Base-by-base conservation (phyloP, 2,888 invertebrate species). In the Nesidiocoris tenuis region DNA sequence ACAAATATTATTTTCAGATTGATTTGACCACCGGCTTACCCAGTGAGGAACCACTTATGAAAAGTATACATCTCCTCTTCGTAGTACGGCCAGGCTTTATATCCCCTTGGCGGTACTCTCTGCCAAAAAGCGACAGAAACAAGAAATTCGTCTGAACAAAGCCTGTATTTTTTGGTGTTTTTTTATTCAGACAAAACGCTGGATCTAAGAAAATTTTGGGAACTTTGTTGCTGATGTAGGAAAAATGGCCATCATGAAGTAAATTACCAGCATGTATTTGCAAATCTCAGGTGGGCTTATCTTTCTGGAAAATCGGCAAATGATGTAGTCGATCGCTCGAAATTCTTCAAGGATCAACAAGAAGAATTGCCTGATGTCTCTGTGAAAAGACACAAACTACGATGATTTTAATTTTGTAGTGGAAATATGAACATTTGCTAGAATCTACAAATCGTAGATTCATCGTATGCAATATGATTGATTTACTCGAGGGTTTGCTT, bases 1-100 rank as follows among this genome's bases (percentile, higher is more conserved):
- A n/a, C n/a, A n/a, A n/a, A n/a, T n/a, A n/a, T n/a, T n/a, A n/a
- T n/a, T n/a, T n/a, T n/a, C n/a, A n/a, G n/a, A n/a, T n/a, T n/a
- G n/a, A n/a, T n/a, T n/a, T n/a, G n/a, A n/a, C n/a, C n/a, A n/a
- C n/a, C n/a, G n/a, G 21, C 72, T 39, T 18, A 72, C 72, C 72
- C 72, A 2, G 61, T 61, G 0, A 61, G 18, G 21, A 61, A 72
- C 72, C 72, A 72, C 19, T 56, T n/a, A 54, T 72, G 72, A 61
- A 55, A 39, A n/a, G 61, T 12, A 39, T 61, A 61, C 2, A 72
- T 39, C 12, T 72, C 72, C 16, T 61, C 72, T 9, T 72, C 72
- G 19, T 25, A 72, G 9, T 72, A 72, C 1, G 61, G 39, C 72
- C 72, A 72, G 16, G 25, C 61, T 61, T 72, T 72, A 21, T 72